Conservation (phyloP, 2,888 invertebrate genomes). For the Hypercompe scribonia region DNA sequence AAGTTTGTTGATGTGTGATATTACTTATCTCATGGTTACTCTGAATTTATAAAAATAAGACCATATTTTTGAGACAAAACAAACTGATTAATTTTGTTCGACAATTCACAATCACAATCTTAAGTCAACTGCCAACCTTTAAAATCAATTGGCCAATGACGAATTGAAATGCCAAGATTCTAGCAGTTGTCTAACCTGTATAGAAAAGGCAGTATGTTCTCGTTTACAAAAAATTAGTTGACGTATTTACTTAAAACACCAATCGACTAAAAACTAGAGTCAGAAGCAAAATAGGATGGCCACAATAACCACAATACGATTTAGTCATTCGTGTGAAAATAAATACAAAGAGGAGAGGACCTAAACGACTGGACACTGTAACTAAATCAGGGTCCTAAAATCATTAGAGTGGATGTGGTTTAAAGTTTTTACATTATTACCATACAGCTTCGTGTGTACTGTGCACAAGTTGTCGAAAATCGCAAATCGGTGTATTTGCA, state of each 20-base stretch:
- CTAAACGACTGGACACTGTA: too few relatives aligned
- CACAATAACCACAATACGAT: too few relatives aligned
- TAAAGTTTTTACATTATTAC: too few relatives aligned
- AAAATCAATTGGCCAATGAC: constrained; percentile 54
- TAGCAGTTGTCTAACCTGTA: constrained; percentile 29
- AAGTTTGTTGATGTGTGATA: constrained; percentile 51
- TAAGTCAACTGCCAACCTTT: constrained; percentile 53
- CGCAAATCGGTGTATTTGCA: too few relatives aligned
- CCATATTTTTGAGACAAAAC: constrained; percentile 73
- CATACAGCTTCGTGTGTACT: too few relatives aligned
- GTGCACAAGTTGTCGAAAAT: too few relatives aligned
- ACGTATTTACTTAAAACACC: not conserved
- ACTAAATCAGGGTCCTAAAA: too few relatives aligned
- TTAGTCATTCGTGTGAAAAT: too few relatives aligned
- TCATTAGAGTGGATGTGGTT: too few relatives aligned
- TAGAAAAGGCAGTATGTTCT: constrained; percentile 6
- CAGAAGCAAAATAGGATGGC: rapidly evolving
- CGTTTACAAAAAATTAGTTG: constrained; percentile 1
- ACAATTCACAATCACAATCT: constrained; percentile 65
- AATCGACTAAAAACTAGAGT: constrained; percentile 13
- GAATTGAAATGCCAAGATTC: constrained; percentile 22
- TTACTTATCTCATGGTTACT: constrained; percentile 68
- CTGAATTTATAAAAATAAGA: constrained; percentile 64
- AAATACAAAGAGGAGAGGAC: too few relatives aligned
- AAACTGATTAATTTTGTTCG: constrained; percentile 76